Percentiles rank a stretch among this genome's conserved stretches.
phyloP scores from a whole-genome alignment of 1,140 invertebrate species.

The Aphis craccivora region DNA sequence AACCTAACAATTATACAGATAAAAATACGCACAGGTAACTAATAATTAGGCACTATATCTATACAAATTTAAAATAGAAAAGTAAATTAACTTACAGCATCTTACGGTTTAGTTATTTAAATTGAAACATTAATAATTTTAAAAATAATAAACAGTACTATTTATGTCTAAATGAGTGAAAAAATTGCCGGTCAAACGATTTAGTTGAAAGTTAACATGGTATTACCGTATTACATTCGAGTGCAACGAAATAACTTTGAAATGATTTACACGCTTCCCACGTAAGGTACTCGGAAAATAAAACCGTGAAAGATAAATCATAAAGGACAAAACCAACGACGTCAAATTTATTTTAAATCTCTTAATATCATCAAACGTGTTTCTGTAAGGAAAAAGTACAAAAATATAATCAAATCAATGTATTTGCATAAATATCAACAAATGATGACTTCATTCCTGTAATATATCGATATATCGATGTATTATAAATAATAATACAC shows the following conservation, averaged over 20 bases:
- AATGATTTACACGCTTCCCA: constrained; percentile 14
- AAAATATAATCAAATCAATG: neutral
- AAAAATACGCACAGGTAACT: neutral
- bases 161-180: neutral
- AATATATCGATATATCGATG: neutral
- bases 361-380: neutral
- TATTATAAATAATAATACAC: neutral
- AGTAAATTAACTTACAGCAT: neutral
- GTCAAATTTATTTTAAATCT: neutral
- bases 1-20: too few relatives aligned
- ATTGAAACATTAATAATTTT: neutral
- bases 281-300: neutral
- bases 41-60: neutral
- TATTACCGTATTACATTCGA: too few relatives aligned
- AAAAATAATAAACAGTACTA: neutral
- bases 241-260: neutral
- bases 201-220: neutral
- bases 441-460: neutral
- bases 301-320: neutral
- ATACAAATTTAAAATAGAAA: neutral
- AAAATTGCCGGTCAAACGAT: neutral
- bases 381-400: neutral
- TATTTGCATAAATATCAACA: neutral
- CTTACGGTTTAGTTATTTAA: neutral
- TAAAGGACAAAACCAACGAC: neutral